Evolutionary conservation across 2,797 vertebrate genomes (phyloP).

Genomic region (Sebastes iracundus): DNA sequence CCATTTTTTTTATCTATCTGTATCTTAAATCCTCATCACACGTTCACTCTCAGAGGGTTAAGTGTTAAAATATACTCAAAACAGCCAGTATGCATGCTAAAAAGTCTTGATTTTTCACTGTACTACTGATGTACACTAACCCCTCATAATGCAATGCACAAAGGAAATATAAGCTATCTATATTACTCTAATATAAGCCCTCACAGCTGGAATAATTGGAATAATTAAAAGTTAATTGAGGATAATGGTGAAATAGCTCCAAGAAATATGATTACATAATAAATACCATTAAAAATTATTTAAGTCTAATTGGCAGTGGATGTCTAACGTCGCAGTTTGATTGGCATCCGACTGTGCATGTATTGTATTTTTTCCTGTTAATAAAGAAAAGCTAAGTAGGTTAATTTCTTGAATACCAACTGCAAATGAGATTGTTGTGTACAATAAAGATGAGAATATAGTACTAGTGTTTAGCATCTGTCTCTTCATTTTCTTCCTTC

Average conservation of each 20-base stretch:
- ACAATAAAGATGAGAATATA: neutral
- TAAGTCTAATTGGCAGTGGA: neutral
- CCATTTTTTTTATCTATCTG: neutral
- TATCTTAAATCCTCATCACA: neutral
- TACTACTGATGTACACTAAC: neutral
- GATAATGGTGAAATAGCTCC: neutral
- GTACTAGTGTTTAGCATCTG: neutral
- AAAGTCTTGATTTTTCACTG: neutral
- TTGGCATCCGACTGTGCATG: neutral
- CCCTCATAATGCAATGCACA: too few relatives aligned
- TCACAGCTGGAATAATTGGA: too few relatives aligned
- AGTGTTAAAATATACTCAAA: neutral
- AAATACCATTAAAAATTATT: too few relatives aligned
- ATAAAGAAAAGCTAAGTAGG: neutral
- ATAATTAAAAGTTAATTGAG: neutral
- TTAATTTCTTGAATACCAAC: neutral
- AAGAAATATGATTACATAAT: too few relatives aligned
- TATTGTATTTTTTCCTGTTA: neutral
- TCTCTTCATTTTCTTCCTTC: neutral
- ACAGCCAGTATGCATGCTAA: too few relatives aligned
- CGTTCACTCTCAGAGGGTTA: neutral
- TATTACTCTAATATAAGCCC: too few relatives aligned
- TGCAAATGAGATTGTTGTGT: neutral
- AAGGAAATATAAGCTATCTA: too few relatives aligned
- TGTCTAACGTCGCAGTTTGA: neutral